Evolutionary conservation across 2,888 invertebrate genomes (phyloP).

Genomic region (Agriopis marginaria): DNA sequence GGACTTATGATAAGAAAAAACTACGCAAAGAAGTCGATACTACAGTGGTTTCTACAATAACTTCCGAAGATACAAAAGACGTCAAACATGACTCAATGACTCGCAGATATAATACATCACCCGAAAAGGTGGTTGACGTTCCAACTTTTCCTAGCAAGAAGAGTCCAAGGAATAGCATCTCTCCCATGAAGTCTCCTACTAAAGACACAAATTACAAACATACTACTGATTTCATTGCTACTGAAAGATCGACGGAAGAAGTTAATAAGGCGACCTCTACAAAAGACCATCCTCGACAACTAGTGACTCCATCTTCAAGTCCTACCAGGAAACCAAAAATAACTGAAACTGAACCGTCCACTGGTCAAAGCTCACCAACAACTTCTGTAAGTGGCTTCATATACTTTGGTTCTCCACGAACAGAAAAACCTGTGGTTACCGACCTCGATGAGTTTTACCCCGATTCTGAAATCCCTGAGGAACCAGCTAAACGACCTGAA

Average conservation of each 20-base stretch:
- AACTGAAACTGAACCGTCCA: constrained; percentile 69
- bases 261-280: constrained; percentile 56
- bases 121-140: constrained; percentile 46
- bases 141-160: constrained; percentile 55
- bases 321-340: constrained; percentile 77
- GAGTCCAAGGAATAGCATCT: constrained; percentile 56
- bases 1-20: constrained; percentile 57
- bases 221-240: constrained; percentile 67
- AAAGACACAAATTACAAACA: constrained; percentile 63
- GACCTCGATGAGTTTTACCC: constrained; percentile 68
- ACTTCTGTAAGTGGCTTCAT: constrained; percentile 85
- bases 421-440: constrained; percentile 65
- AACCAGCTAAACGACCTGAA: constrained; percentile 54
- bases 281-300: constrained; percentile 70
- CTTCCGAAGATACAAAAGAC: constrained; percentile 47
- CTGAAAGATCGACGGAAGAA: constrained; percentile 67
- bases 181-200: constrained; percentile 60
- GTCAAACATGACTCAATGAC: constrained; percentile 50
- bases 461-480: constrained; percentile 52
- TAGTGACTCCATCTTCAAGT: constrained; percentile 82
- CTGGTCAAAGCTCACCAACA: constrained; percentile 84
- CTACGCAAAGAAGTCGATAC: constrained; percentile 30
- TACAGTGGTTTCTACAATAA: constrained; percentile 37
- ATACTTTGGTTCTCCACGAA: constrained; percentile 71
- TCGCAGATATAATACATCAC: constrained; percentile 48